Conservation (phyloP, 2,113 vertebrate species). For the Bujurquina vittata region DNA sequence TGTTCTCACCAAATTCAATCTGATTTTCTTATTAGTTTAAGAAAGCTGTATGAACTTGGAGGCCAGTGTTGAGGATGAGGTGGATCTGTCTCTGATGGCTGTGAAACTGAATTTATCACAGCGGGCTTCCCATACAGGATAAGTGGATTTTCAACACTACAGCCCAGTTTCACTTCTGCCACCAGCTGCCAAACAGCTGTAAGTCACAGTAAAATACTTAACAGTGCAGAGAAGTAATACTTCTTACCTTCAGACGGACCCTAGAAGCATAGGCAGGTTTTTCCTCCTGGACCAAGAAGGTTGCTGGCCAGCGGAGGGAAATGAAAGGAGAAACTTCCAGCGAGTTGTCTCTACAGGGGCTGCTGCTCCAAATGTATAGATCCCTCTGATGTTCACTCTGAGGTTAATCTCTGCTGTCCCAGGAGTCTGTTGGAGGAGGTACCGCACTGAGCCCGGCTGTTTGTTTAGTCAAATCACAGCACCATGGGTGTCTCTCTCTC, state of each 20-base stretch:
- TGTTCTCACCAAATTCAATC: background rate
- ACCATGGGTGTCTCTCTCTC: conserved; percentile 54
- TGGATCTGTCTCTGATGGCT: conserved; percentile 25
- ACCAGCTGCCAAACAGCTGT: conserved; percentile 37
- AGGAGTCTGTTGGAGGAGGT: conserved; percentile 68
- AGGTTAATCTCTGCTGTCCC: conserved; percentile 76
- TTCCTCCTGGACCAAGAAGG: conserved; percentile 26
- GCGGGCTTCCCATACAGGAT: background rate
- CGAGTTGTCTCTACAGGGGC: conserved; percentile 55
- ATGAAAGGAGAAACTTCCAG: conserved; percentile 65
- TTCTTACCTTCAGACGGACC: conserved; percentile 73
- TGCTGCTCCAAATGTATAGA: conserved; percentile 61
- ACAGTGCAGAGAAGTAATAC: conserved; percentile 21
- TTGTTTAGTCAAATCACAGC: conserved; percentile 79
- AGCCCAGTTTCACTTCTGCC: conserved; percentile 13
- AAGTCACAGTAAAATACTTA: conserved; percentile 20
- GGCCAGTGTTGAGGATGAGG: conserved; percentile 5
- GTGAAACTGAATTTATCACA: conserved; percentile 34
- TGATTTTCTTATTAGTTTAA: background rate
- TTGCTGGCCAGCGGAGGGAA: conserved; percentile 29
- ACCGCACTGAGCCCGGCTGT: conserved; percentile 60
- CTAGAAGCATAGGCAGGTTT: conserved; percentile 28
- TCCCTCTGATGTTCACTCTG: conserved; percentile 73
- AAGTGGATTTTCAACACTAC: conserved; percentile 15
- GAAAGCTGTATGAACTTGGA: background rate